These are phyloP conservation scores for Lasioglossum baleicum DNA, from an alignment of 1,140 invertebrate species.

Conservation along the genomic window DNA sequence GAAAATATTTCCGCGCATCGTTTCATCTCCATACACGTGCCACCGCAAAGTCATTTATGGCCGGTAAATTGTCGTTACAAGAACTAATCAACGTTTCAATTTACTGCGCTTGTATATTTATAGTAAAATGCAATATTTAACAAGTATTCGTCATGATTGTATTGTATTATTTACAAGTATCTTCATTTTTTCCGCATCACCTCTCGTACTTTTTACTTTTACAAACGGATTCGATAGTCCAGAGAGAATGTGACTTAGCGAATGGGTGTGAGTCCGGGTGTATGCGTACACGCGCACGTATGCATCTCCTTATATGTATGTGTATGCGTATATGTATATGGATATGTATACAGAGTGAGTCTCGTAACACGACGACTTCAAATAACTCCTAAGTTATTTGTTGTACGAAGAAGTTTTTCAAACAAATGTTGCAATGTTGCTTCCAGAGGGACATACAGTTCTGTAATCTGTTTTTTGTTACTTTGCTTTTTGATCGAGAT, in stretches of 20 bases:
- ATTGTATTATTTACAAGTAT: constrained; percentile 38
- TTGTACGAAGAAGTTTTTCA: no score
- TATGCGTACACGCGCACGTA: no score
- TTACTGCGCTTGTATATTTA: constrained; percentile 2
- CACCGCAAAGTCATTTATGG: neutral
- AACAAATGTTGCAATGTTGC: no score
- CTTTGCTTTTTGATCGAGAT: no score
- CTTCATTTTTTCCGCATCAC: neutral
- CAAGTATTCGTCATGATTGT: neutral
- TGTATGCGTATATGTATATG: no score
- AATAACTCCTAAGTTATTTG: no score
- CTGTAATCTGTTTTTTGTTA: no score
- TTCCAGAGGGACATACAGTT: no score
- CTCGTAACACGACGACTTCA: no score
- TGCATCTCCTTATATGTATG: no score
- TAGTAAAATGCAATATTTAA: constrained; percentile 7
- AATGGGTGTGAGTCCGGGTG: no score
- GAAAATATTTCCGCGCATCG: constrained; percentile 15
- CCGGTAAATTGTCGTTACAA: neutral
- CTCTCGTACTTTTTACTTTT: neutral
- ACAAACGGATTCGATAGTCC: neutral
- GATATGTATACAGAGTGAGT: no score
- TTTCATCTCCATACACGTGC: neutral
- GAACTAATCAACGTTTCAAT: neutral
- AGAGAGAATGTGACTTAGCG: neutral